Base-by-base conservation (phyloP, 2,113 vertebrate genomes). In the Hippopotamus amphibius region DNA sequence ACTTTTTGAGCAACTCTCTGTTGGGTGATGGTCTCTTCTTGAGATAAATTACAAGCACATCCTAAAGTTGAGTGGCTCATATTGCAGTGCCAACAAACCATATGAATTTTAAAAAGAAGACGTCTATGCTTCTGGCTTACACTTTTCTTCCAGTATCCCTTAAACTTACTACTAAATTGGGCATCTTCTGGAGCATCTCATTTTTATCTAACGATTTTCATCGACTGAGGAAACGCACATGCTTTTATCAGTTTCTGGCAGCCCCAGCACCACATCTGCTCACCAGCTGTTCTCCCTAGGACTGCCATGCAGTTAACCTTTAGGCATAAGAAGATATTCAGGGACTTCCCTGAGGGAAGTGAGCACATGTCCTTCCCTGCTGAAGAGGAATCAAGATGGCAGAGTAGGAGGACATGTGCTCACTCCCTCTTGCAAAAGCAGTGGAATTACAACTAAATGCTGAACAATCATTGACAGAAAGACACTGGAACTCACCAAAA, bases 121-220 rank as follows among this genome's bases (percentile, higher is more conserved):
- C 15, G 43, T 10, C n/a, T 79, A 3, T 24, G 50, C 48, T 53
- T 6, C 55, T 80, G 69, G 30, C 12, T 85, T 88, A 66, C 14
- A 46, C 14, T 93, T 71, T 86, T 22, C 80, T 87, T 71, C 21
- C 21, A 66, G 8, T 79, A 4, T 79, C n/a, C 59, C 93, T n/a
- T 84, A 74, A 72, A 93, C 17, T 88, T 17, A 66, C 37, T 68
- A 87, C 24, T 48, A 61, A 83, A 66, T 12, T 43, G 69, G 50
- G 65, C 5, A 90, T 43, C 48, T 15, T 88, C 61, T 89, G 48
- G 15, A 92, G 57, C 33, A 22, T 43, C 16, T 15, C 30, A 21
- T 82, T 83, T 93, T 74, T 90, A 91, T 92, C 16, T 50, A 68
- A 57, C 19, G 33, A 30, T 76, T 94, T 65, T 68, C 59, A 92